Percentiles rank a stretch among this genome's conserved stretches.
Evolutionary conservation across 2,797 vertebrate species (phyloP).

Genomic region (Sebastes aleutianus): DNA sequence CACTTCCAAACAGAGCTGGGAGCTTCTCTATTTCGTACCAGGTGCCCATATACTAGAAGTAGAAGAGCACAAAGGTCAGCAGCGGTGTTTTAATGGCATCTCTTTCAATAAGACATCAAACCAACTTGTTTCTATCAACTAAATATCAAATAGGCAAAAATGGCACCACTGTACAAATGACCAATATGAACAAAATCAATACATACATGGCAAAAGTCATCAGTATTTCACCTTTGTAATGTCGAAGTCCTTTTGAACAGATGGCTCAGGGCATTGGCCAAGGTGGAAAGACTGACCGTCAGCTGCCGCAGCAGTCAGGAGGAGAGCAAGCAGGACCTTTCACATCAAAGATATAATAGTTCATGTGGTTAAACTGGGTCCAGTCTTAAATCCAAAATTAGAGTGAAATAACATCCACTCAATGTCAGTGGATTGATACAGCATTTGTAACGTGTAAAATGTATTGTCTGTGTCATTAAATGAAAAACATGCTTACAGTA

Average conservation of each 20-base stretch:
- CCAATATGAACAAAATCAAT: too few species aligned
- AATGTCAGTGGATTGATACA: background rate
- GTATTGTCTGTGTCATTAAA: too few species aligned
- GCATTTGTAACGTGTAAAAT: background rate
- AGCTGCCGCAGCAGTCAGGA: conserved; percentile 10
- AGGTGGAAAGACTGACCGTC: conserved; percentile 41
- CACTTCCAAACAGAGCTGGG: conserved; percentile 79
- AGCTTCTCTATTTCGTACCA: conserved; percentile 89
- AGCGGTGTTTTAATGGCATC: too few species aligned
- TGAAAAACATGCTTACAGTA: background rate
- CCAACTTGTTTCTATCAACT: background rate
- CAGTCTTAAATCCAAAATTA: background rate
- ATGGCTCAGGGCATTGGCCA: conserved; percentile 10
- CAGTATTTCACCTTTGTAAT: conserved; percentile 40
- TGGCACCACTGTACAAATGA: background rate
- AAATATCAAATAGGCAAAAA: background rate
- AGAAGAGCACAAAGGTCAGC: background rate
- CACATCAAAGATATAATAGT: background rate
- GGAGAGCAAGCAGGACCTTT: conserved; percentile 37
- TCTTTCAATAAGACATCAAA: too few species aligned
- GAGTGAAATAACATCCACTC: background rate
- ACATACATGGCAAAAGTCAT: background rate
- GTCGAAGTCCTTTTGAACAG: conserved; percentile 52
- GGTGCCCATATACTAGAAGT: conserved; percentile 76
- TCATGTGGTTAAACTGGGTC: background rate